Base-by-base conservation (phyloP, 2,113 vertebrate genomes). In the Anseranas semipalmata region DNA sequence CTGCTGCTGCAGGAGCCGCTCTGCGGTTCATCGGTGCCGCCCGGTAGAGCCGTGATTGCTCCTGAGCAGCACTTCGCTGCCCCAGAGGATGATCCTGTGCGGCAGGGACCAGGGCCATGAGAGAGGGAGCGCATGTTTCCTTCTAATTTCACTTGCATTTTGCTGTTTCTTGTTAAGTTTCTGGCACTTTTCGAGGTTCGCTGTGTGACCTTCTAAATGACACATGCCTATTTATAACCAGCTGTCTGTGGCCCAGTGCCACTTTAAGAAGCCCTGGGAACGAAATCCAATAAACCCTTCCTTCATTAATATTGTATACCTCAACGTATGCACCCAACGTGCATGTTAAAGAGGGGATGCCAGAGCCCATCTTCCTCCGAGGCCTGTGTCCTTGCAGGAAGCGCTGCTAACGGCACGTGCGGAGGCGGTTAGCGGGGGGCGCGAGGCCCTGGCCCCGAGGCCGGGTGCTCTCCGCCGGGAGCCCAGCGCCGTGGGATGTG, bases 61-160 rank as follows among this genome's bases (percentile, higher is more conserved):
- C 30, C 32, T 4, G 28, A 8, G 45, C 15, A 1, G 55, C 70
- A 33, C 21, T 33, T 39, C 73, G 10, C 3, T 5, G 6, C 66
- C 80, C 52, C 1, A 35, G 0, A 30, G 77, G 93, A 48, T 37
- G 4, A 48, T 65, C 37, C 9, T 39, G 21, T 2, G 22, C 33
- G 1, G 0, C 14, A 2, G 37, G 11, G 5, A 27, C 25, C 2
- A 32, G 63, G 39, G 28, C 59, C 1, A 19, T 6, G 2, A 19
- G 66, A 2, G 7, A 3, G 32, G 65, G 15, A 71, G 16, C 8
- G 0, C 32, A 45, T 4, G 11, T 2, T 85, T 33, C 19, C 1
- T 5, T 6, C 4, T 3, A 21, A 22, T 70, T 39, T 74, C 2
- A 10, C 68, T 53, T 19, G 17, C 62, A 12, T 73, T 39, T 70